Evolutionary conservation across 2,797 vertebrate species (phyloP).

Genomic region (Pseudopleuronectes americanus): DNA sequence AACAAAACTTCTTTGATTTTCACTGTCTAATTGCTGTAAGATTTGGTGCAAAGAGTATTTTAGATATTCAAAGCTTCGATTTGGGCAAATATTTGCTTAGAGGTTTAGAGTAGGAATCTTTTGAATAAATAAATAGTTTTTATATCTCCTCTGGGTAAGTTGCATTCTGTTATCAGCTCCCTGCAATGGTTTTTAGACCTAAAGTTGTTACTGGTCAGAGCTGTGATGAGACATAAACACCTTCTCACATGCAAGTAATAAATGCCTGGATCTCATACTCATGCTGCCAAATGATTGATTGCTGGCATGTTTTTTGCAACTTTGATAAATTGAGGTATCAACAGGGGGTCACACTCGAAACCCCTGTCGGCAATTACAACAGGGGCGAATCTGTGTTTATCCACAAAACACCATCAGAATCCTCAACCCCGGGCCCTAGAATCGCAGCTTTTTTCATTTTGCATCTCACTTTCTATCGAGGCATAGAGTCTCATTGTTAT

Average conservation of each 20-base stretch:
- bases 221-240: not conserved
- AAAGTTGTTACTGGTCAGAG: not conserved
- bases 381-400: constrained; percentile 34
- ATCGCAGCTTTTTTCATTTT: constrained; percentile 29
- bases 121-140: not conserved
- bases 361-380: constrained; percentile 21
- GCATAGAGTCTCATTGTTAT: constrained; percentile 75
- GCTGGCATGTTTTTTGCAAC: not conserved
- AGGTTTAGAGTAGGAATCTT: not conserved
- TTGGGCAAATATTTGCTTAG: not conserved
- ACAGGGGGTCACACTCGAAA: too few species aligned
- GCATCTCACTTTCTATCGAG: constrained; percentile 39
- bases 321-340: constrained; percentile 4
- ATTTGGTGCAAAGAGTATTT: too few species aligned
- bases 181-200: not conserved
- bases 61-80: not conserved
- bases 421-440: constrained; percentile 21
- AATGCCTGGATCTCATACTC: constrained; percentile 2
- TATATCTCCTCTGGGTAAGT: not conserved
- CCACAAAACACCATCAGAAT: constrained; percentile 50
- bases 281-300: not conserved
- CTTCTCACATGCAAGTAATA: not conserved
- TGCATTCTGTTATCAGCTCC: not conserved
- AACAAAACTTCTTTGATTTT: constrained; percentile 2
- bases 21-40: too few species aligned